Conservation (phyloP, 2,113 vertebrate species). For the Leptobrachium leishanense region DNA sequence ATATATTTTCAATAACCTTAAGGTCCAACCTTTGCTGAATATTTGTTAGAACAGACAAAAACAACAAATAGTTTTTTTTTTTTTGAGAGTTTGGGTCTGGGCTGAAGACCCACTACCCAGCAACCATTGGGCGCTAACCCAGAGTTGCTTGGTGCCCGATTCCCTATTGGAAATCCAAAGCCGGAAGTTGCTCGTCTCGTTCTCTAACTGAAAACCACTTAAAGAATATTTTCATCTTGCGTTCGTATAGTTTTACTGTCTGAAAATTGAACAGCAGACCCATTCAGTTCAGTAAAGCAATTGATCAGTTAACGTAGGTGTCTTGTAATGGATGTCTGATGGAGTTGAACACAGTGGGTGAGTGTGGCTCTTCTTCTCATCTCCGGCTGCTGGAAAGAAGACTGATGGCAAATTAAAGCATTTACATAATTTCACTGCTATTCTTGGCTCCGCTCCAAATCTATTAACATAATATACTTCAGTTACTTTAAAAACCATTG, state of each 20-base stretch:
- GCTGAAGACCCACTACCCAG: too few species aligned
- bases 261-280: not conserved
- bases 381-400: slow-evolving; percentile 25
- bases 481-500: slow-evolving; percentile 31
- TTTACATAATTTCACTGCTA: slow-evolving; percentile 35
- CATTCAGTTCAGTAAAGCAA: not conserved
- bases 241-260: not conserved
- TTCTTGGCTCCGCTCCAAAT: slow-evolving; percentile 3
- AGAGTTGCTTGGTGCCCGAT: too few species aligned
- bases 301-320: slow-evolving; percentile 4
- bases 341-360: slow-evolving; percentile 26
- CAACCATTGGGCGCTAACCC: too few species aligned
- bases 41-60: too few species aligned
- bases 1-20: too few species aligned
- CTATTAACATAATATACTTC: slow-evolving; percentile 37
- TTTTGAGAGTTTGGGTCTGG: too few species aligned
- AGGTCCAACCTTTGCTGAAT: too few species aligned
- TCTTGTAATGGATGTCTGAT: slow-evolving; percentile 1
- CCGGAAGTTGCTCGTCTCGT: too few species aligned
- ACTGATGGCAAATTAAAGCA: slow-evolving; percentile 30
- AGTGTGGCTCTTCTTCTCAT: slow-evolving; percentile 9
- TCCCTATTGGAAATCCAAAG: too few species aligned
- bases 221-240: not conserved
- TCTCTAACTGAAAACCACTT: too few species aligned
- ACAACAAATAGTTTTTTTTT: too few species aligned